phyloP scores from a whole-genome alignment of 2,113 vertebrate genomes.

The Platichthys flesus region DNA sequence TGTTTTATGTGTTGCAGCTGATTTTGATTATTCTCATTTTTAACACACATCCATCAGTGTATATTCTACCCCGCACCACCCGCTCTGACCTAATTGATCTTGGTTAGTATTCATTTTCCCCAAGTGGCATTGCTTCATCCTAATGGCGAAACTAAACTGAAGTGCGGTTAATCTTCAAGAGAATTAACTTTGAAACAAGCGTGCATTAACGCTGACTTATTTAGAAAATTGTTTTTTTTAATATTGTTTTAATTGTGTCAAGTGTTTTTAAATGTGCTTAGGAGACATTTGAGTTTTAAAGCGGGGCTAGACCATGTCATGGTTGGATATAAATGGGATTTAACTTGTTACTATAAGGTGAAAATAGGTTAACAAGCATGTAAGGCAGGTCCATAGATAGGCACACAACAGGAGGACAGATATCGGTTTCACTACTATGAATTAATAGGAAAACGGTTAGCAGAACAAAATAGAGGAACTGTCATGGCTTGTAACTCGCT shows the following conservation, averaged over 20 bases:
- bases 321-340: background rate
- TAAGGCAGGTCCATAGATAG: background rate
- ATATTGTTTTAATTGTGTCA: background rate
- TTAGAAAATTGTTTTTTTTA: background rate
- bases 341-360: background rate
- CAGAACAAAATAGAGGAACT: constrained; percentile 82
- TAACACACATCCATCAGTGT: constrained; percentile 22
- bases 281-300: no score
- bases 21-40: constrained; percentile 14
- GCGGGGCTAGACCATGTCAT: background rate
- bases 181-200: background rate
- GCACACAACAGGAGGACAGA: constrained; percentile 57
- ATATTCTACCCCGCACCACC: background rate
- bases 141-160: background rate
- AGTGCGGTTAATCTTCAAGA: background rate
- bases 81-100: background rate
- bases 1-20: background rate
- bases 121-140: constrained; percentile 5
- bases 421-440: constrained; percentile 77
- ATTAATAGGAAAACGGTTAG: constrained; percentile 76
- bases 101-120: background rate
- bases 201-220: background rate
- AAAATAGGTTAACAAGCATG: background rate
- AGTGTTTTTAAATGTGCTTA: background rate
- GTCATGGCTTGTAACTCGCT: constrained; percentile 74